A percentile compares a stretch with the other conserved stretches of the same genome.
Evolutionary conservation across 2,888 invertebrate species (phyloP).

Genomic region (Noctua janthina): DNA sequence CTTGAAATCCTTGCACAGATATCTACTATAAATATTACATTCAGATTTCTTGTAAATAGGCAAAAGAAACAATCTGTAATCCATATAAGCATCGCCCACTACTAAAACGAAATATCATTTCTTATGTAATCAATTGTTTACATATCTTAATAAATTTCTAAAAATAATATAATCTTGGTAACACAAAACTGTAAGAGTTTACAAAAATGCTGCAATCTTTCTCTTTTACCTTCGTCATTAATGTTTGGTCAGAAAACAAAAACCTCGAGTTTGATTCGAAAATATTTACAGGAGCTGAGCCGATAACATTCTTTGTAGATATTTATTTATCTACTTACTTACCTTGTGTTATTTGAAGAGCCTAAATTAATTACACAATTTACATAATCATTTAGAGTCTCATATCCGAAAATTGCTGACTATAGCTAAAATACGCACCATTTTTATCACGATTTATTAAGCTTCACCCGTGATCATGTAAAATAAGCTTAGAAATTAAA

Average conservation of each 20-base stretch:
- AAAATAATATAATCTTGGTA: slow-evolving; percentile 25
- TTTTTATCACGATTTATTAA: too few relatives aligned
- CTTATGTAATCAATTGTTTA: neutral
- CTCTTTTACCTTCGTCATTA: slow-evolving; percentile 11
- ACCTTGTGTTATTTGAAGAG: slow-evolving; percentile 15
- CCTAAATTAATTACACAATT: slow-evolving; percentile 12
- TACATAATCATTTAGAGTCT: neutral
- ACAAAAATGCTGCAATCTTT: slow-evolving; percentile 23
- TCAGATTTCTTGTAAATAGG: neutral
- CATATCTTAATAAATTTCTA: neutral
- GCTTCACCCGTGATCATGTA: too few relatives aligned
- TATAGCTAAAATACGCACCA: neutral
- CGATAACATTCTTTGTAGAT: slow-evolving; percentile 18
- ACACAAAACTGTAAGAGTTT: slow-evolving; percentile 11
- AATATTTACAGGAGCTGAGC: slow-evolving; percentile 36
- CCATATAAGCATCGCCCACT: too few relatives aligned
- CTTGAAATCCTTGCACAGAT: neutral
- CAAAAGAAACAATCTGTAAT: too few relatives aligned
- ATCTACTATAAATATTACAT: too few relatives aligned
- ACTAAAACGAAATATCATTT: neutral
- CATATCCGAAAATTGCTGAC: neutral
- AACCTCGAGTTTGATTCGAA: slow-evolving; percentile 28
- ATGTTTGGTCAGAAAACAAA: slow-evolving; percentile 25
- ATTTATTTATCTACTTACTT: slow-evolving; percentile 6
- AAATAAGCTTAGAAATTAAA: too few relatives aligned